Base-by-base conservation (phyloP, 2,888 invertebrate species). In the Caenorhabditis doughertyi region DNA sequence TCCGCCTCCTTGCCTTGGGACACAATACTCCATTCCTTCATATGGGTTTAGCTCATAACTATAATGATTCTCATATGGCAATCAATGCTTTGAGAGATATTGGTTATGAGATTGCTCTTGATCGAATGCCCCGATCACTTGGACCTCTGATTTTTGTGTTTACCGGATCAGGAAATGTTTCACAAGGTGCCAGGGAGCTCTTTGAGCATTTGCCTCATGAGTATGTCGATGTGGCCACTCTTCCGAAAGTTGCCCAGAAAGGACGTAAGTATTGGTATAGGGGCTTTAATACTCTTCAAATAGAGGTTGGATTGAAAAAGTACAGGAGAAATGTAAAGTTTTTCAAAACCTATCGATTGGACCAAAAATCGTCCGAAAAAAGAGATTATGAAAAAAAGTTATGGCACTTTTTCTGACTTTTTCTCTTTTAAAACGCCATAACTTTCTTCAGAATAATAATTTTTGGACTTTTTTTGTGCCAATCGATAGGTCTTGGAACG, bases 11-110 rank as follows among this genome's bases (percentile, higher is more conserved):
- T 71, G 98, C 98, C 0, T 93, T 99, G 27, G 99, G 99, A 0
- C 98, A 99, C 92, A 99, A 99, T 92, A 99, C 99, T 0, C 99
- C 99, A 0, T 99, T 99, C 92, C 97, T 99, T 95, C 97, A 99
- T 92, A 96, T 99, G 85, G 98, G 97, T 0, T 97, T 97, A 4
- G 97, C 99, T 0, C 99, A 99, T 92, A 99, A 99, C 93, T 99
- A 99, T 93, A 94, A 98, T 42, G 97, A 96, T 92, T 97, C 97
- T 0, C 97, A 96, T 89, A 97, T 98, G 96, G 98, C 98, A 0
- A 94, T 96, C 29, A 98, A 99, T 92, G 97, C 98, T 0, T 96
- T 99, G 51, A 94, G 99, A 21, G 99, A 99, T 92, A 97, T 97
- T n/a, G 99, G 99, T 0, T 99, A 99, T 92, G 98, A 99, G 93